These are phyloP conservation scores for Cosmia trapezina DNA, from an alignment of 2,888 invertebrate species.

Conservation along the genomic window DNA sequence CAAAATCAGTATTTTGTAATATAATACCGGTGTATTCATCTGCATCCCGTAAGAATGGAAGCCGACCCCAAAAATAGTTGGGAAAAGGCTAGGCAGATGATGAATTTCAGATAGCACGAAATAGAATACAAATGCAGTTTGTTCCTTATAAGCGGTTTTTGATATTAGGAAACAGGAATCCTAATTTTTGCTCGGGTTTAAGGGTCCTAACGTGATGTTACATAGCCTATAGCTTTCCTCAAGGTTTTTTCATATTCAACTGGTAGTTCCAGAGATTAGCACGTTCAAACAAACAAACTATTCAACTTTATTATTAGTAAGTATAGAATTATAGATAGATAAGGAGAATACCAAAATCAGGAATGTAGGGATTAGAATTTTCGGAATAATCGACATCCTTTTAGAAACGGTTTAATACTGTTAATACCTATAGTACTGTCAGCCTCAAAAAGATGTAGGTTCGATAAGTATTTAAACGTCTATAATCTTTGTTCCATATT, in stretches of 20 bases:
- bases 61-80: too few relatives aligned
- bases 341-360: conserved; percentile 1
- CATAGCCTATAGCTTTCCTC: too few relatives aligned
- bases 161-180: background rate
- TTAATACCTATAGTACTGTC: conserved; percentile 7
- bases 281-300: too few relatives aligned
- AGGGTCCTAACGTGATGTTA: too few relatives aligned
- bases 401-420: conserved; percentile 12
- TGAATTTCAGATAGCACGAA: background rate
- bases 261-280: too few relatives aligned
- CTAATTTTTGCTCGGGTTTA: background rate
- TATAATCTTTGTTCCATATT: background rate
- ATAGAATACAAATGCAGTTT: background rate
- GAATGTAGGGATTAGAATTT: conserved; percentile 5
- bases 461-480: background rate
- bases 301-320: too few relatives aligned
- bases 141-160: background rate
- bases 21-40: too few relatives aligned
- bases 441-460: background rate
- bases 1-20: too few relatives aligned
- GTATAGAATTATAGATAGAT: too few relatives aligned
- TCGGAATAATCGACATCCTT: background rate
- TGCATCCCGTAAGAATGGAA: too few relatives aligned
- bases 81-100: too few relatives aligned
- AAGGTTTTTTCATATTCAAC: too few relatives aligned